Base-by-base conservation (phyloP, 1,140 invertebrate genomes). In the Drosophila oshimai region DNA sequence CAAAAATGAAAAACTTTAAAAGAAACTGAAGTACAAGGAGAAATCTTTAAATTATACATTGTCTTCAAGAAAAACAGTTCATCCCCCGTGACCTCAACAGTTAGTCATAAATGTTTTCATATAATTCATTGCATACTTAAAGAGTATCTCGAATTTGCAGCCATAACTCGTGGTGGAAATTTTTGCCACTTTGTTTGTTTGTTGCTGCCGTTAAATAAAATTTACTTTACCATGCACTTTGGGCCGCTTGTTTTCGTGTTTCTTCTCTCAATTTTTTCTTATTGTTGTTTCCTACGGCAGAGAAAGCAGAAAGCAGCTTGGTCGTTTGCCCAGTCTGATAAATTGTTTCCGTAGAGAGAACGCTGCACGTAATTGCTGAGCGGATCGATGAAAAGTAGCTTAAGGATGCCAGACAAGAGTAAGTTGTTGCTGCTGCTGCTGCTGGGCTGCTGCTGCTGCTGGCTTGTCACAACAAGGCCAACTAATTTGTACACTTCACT, bases 401-500 rank as follows among this genome's bases (percentile, higher is more conserved):
- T 86, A 75, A 86, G 78, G 75, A 68, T 79, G 65, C 50, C 46
- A 60, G 61, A 49, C 72, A 67, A 64, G 18, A 67, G 49, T 50
- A 28, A 67, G 41, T 37, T 61, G 42, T 73, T 49, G 42, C 10
- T 47, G 33, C 7, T 20, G 26, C 7, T 29, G 9, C 10, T 72
- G 29, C 15, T 41, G 65, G 13, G 34, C 17, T 47, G 34, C 0
- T 73, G 28, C 22, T 61, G 22, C 20, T 62, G 45, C 15, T 34
- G 47, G 39, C 37, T 42, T 57, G 76, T 87, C 81, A 87, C 80
- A 87, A 73, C 80, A 87, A 73, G 80, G 73, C 67, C 81, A 86
- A 86, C 81, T 86, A 87, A 86, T 86, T 86, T 86, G 81, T 87
- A 86, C 76, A 87, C 81, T 86, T 86, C 81, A 81, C 57, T 42